A percentile compares a stretch with the other conserved stretches of the same genome.
phyloP scores from a whole-genome alignment of 2,113 vertebrate genomes.

The Heloderma charlesbogerti region DNA sequence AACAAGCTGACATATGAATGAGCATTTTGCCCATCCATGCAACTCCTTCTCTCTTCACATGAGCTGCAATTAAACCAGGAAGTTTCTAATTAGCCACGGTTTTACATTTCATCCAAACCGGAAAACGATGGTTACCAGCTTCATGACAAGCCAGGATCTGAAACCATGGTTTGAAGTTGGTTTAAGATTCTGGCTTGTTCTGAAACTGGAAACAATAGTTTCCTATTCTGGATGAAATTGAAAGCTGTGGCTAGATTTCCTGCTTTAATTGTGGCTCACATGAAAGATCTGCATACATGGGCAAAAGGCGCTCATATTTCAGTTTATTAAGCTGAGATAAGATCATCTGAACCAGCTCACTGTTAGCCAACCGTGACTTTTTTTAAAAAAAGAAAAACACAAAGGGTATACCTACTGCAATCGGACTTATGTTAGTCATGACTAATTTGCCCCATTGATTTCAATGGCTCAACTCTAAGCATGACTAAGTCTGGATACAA shows the following conservation, averaged over 20 bases:
- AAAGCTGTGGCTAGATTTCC: not conserved
- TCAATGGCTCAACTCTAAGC: not conserved
- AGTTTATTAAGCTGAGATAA: not conserved
- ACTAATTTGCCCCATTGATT: too few species aligned
- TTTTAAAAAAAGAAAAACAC: not conserved
- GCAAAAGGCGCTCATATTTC: not conserved
- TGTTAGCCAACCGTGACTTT: not conserved
- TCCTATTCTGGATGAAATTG: not conserved
- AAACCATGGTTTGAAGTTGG: not conserved
- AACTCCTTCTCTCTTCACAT: not conserved
- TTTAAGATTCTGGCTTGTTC: not conserved
- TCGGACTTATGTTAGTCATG: not conserved
- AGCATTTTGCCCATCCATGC: not conserved
- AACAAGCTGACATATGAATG: not conserved
- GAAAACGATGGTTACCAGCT: not conserved
- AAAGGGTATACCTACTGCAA: not conserved
- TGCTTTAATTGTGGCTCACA: not conserved
- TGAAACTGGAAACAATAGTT: not conserved
- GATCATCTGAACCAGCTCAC: not conserved
- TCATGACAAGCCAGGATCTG: not conserved
- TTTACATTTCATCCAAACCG: not conserved
- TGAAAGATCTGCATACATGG: too few species aligned
- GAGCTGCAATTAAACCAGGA: not conserved
- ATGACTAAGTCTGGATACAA: not conserved
- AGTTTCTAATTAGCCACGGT: not conserved